Base-by-base conservation (phyloP, 2,797 vertebrate genomes). In the Trachurus trachurus region DNA sequence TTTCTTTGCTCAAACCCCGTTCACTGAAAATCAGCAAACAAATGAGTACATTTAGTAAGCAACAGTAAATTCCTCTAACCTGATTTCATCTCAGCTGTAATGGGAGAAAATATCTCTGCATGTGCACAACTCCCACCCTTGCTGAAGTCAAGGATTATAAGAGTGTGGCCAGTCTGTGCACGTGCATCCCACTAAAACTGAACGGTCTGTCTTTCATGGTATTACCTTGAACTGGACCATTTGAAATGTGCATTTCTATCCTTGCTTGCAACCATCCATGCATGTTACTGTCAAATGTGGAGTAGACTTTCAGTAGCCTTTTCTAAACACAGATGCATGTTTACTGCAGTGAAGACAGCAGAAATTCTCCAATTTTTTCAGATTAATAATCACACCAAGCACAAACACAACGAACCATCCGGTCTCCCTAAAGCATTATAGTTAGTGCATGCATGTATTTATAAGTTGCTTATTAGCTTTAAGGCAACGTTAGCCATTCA, bases 171-270 rank as follows among this genome's bases (percentile, higher is more conserved):
- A 11, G 26, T 66, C 16, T 50, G 21, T 76, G 57, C 9, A 15
- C 56, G n/a, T 71, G 71, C 53, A 39, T 64, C 60, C n/a, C 17
- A 26, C 42, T 54, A 7, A 74, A 61, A 52, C 22, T 1, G 10
- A 66, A 59, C 68, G 53, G 67, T 80, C 53, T 29, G 29, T 67
- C n/a, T 54, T 76, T 5, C 16, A 39, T 66, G 72, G 67, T 80
- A 15, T 47, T 26, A 40, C 74, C 81, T 87, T 79, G 37, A 85
- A 71, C 57, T 34, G 59, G 63, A 65, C 53, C 68, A 66, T 75
- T 86, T 78, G 66, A 82, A 84, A 81, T 79, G 76, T 34, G 65
- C 81, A 74, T 85, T 62, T 19, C 8, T 57, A 64, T 78, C 53
- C 11, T 5, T 58, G 39, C 10, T 65, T 16, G 49, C 59, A 71